Base-by-base conservation (phyloP, 30 jellyfish, hydroid and myxozoan genomes). In the Catostylus mosaicus region DNA sequence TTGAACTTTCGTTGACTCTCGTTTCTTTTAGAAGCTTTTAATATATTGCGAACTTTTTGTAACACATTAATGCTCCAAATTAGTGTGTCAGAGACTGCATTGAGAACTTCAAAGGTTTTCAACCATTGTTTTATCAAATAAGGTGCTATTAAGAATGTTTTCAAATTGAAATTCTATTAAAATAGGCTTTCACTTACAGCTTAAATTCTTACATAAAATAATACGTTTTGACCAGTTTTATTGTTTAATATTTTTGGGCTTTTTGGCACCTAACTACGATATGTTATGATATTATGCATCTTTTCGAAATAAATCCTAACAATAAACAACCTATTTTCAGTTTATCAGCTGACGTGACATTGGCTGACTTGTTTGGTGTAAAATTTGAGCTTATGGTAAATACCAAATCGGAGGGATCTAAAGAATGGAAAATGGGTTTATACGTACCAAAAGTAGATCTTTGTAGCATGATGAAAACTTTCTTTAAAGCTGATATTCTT, bases 391-490 rank as follows among this genome's bases (percentile, higher is more conserved):
- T 69, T 33, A 69, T 69, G 9, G 32, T 69, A 34, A 43, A 27
- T 35, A 46, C n/a, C n/a, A 69, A 7, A 47, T 20, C 34, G 34
- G 19, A 11, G 82, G 29, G 20, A 40, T 54, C n/a, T n/a, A n/a
- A n/a, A 26, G 37, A 40, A 11, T 69, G 63, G 61, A 69, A 69
- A 37, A 47, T 69, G 47, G 82, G 82, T 18, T 19, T 69, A 30
- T 34, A 7, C 26, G 66, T 69, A 12, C 66, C 64, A 35, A 69
- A 69, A 37, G 38, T 40, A 43, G 66, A 69, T 32, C 66, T 69
- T 12, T 69, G 82, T 69, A 43, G 40, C 30, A 69, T 69, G 82
- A 34, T 69, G 38, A 69, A 69, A 24, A 69, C 65, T 12, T 69
- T 35, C 40, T 69, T 69, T 69, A 36, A 31, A 37, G 40, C 35